Evolutionary conservation across 2,113 vertebrate genomes (phyloP).

Genomic region (Chloroceryle aenea): DNA sequence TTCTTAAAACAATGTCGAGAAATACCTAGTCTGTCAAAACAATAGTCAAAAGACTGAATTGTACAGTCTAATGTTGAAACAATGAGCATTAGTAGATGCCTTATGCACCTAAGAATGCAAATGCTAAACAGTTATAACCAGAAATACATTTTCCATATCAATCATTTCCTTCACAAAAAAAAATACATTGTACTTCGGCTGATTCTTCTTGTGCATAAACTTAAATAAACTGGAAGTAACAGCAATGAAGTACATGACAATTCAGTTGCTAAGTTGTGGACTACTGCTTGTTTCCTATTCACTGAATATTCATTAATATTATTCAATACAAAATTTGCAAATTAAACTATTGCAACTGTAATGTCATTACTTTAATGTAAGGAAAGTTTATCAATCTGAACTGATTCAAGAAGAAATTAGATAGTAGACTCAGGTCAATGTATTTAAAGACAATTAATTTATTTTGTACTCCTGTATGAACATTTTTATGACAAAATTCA

Average conservation of each 20-base stretch:
- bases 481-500: not conserved
- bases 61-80: not conserved
- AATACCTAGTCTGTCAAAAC: not conserved
- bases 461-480: not conserved
- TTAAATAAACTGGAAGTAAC: not conserved
- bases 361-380: not conserved
- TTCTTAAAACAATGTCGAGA: not conserved
- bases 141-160: not conserved
- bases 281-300: not conserved
- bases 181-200: not conserved
- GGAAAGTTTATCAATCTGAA: not conserved
- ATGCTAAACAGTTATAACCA: not conserved
- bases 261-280: not conserved
- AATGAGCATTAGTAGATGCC: not conserved
- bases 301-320: not conserved
- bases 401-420: not conserved
- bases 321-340: not conserved
- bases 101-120: not conserved
- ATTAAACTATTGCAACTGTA: not conserved
- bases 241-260: not conserved
- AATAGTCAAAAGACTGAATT: not conserved
- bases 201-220: not conserved
- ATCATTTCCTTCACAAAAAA: not conserved
- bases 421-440: not conserved
- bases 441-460: not conserved